phyloP scores from a whole-genome alignment of 2,113 vertebrate species.

The Paradoxurus hermaphroditus region DNA sequence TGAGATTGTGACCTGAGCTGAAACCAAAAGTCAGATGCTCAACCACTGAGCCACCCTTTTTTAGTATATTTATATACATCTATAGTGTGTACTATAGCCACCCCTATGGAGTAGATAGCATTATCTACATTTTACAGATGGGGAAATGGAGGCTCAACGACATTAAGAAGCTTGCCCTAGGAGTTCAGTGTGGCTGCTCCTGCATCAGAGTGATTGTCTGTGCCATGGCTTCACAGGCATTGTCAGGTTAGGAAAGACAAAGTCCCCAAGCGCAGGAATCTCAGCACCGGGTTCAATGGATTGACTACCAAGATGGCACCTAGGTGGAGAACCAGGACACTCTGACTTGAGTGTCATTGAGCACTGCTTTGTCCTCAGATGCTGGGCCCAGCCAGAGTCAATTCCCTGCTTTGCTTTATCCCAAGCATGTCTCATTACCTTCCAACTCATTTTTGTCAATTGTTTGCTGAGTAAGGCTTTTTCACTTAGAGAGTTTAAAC shows the following conservation, averaged over 20 bases:
- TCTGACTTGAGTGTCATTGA: no score
- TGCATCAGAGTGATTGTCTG: background rate
- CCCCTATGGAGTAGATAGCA: background rate
- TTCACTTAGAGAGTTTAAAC: background rate
- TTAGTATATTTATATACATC: background rate
- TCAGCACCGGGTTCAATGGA: background rate
- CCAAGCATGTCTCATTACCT: background rate
- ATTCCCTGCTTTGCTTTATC: background rate
- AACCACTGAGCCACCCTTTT: background rate
- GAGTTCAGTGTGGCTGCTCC: background rate
- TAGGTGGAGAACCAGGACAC: background rate
- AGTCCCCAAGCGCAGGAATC: background rate
- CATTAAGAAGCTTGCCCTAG: background rate
- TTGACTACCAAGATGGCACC: background rate
- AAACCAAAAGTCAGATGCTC: no score
- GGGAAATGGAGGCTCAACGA: background rate
- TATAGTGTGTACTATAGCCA: background rate
- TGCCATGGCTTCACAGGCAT: background rate
- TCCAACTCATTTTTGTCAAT: background rate
- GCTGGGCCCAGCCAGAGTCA: background rate
- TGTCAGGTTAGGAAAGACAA: background rate
- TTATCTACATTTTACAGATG: background rate
- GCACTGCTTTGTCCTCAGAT: background rate
- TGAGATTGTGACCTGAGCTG: no score
- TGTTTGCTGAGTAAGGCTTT: conserved; percentile 13